Conservation (phyloP, 1,140 invertebrate genomes). For the Oedothorax gibbosus region DNA sequence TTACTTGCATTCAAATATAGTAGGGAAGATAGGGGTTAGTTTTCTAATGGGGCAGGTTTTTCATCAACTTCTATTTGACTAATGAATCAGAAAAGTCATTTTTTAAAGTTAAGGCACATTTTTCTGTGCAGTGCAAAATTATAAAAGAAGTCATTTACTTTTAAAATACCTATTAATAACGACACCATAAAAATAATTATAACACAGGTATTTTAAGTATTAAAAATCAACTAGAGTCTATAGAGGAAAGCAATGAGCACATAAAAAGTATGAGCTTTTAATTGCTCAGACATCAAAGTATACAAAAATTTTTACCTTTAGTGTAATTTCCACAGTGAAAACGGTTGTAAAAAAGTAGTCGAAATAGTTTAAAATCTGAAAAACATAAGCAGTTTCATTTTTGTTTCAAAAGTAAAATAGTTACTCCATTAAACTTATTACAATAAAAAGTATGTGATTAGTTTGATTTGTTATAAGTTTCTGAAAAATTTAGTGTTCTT, state of each 20-base stretch:
- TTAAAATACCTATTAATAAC: constrained; percentile 5
- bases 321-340: constrained; percentile 96
- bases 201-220: too few species aligned
- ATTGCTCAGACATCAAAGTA: too few species aligned
- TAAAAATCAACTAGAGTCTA: too few species aligned
- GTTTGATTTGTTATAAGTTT: not conserved
- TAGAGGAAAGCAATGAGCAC: too few species aligned
- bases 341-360: constrained; percentile 99
- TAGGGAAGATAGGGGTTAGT: too few species aligned
- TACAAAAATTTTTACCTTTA: constrained; percentile 85
- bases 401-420: not conserved
- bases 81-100: too few species aligned
- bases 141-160: constrained; percentile 13
- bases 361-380: constrained; percentile 93
- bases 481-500: not conserved
- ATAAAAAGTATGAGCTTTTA: too few species aligned
- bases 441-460: not conserved
- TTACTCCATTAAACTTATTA: not conserved
- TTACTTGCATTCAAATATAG: constrained; percentile 25
- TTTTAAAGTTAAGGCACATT: too few species aligned
- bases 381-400: constrained; percentile 61
- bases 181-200: not conserved
- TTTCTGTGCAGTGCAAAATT: not conserved
- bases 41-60: too few species aligned
- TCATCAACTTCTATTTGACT: too few species aligned